Conservation (phyloP, 2,113 vertebrate species). For the Seriola dumerili region DNA sequence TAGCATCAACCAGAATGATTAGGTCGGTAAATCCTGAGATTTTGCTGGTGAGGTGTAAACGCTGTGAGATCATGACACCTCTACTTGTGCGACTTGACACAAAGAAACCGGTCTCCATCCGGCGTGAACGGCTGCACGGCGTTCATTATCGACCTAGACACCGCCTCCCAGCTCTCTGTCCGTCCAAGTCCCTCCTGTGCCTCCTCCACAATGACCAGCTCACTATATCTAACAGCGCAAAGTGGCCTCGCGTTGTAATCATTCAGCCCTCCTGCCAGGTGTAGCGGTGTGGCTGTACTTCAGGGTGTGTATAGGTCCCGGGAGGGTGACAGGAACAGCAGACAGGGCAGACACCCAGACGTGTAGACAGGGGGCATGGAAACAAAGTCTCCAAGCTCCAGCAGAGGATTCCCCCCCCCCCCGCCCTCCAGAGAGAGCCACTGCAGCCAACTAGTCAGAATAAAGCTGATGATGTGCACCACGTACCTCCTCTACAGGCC, state of each 20-base stretch:
- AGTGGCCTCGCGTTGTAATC: background rate
- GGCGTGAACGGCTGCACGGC: constrained; percentile 36
- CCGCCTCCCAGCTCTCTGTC: background rate
- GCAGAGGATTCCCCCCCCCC: background rate
- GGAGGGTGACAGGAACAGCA: constrained; percentile 33
- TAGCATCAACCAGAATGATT: too few species aligned
- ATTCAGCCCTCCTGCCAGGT: background rate
- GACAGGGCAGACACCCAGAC: constrained; percentile 45
- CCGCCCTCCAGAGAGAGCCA: background rate
- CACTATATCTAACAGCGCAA: background rate
- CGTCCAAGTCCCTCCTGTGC: constrained; percentile 5
- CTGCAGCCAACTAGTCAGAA: background rate
- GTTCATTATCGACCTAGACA: constrained; percentile 58
- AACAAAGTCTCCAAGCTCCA: constrained; percentile 60
- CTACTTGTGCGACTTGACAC: constrained; percentile 73
- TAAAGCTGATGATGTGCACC: constrained; percentile 4
- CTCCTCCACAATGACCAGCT: constrained; percentile 10
- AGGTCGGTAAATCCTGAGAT: background rate
- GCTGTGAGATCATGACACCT: constrained; percentile 58
- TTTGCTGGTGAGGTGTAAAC: background rate
- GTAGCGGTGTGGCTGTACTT: constrained; percentile 12
- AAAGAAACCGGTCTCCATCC: constrained; percentile 77
- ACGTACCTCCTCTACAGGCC: constrained; percentile 71
- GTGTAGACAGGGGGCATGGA: constrained; percentile 37
- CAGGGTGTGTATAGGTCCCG: constrained; percentile 35